Conservation (phyloP, 1,140 invertebrate species). For the Bombus terrestris region DNA sequence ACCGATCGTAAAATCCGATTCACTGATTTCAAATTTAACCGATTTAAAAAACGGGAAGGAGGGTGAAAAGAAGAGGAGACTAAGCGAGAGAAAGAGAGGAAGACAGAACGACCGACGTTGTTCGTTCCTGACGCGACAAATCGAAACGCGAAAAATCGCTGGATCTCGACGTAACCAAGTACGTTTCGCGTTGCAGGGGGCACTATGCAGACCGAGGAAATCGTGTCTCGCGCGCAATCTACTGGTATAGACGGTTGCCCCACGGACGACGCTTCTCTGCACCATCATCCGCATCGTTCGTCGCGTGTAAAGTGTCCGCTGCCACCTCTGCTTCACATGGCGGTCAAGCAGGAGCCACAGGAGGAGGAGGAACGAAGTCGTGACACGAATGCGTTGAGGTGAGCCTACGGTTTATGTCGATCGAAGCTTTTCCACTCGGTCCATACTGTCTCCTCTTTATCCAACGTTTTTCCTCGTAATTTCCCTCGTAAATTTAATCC, state of each 20-base stretch:
- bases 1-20: too few species aligned
- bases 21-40: accelerated
- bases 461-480: background rate
- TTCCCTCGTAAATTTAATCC: background rate
- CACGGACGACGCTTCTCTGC: constrained; percentile 70
- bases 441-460: background rate
- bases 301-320: constrained; percentile 72
- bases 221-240: constrained; percentile 79
- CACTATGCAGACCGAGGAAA: constrained; percentile 83
- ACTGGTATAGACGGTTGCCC: constrained; percentile 76
- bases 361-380: constrained; percentile 77
- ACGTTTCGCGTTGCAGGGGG: constrained; percentile 73
- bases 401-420: constrained; percentile 43
- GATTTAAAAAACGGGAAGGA: too few species aligned
- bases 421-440: background rate
- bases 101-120: too few species aligned
- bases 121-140: too few species aligned
- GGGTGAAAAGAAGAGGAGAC: too few species aligned
- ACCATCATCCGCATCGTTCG: constrained; percentile 74
- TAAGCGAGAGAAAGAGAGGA: too few species aligned
- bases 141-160: too few species aligned
- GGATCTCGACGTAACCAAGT: background rate
- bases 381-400: constrained; percentile 69
- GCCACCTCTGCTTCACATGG: constrained; percentile 77
- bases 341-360: constrained; percentile 81